Conservation (phyloP, 2,113 vertebrate species). For the Pelobates fuscus region DNA sequence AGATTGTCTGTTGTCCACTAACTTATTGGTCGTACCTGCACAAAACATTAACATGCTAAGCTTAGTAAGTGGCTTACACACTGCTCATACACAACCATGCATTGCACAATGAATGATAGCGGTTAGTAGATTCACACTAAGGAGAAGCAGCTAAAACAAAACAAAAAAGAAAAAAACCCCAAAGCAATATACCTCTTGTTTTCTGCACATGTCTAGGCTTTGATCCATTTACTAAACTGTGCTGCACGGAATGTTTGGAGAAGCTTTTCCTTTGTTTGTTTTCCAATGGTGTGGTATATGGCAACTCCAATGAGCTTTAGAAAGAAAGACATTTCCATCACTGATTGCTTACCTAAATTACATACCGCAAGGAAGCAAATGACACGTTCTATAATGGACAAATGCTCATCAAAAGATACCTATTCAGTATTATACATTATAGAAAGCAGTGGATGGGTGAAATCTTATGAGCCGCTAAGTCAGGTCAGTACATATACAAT, state of each 20-base stretch:
- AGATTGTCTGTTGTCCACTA: conserved; percentile 79
- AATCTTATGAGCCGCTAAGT: no score
- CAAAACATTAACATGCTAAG: conserved; percentile 40
- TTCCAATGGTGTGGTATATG: conserved; percentile 84
- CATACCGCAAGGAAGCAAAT: no score
- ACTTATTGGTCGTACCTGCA: conserved; percentile 72
- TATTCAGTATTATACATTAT: no score
- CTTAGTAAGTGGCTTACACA: not conserved
- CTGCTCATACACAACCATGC: not conserved
- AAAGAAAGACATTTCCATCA: conserved; percentile 18
- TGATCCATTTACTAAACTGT: conserved; percentile 65
- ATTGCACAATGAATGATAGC: not conserved
- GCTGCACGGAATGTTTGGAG: conserved; percentile 75
- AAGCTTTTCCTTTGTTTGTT: conserved; percentile 89
- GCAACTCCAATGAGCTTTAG: conserved; percentile 85
- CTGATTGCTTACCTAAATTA: no score
- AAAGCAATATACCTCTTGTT: conserved; percentile 67
- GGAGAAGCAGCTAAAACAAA: not conserved
- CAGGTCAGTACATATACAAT: no score
- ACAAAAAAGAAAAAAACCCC: not conserved
- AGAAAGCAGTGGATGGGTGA: no score
- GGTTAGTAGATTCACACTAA: not conserved
- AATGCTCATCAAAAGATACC: no score
- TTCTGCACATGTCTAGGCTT: conserved; percentile 78
- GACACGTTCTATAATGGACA: no score